Evolutionary conservation across 2,888 invertebrate species (phyloP).

Genomic region (Diloba caeruleocephala): DNA sequence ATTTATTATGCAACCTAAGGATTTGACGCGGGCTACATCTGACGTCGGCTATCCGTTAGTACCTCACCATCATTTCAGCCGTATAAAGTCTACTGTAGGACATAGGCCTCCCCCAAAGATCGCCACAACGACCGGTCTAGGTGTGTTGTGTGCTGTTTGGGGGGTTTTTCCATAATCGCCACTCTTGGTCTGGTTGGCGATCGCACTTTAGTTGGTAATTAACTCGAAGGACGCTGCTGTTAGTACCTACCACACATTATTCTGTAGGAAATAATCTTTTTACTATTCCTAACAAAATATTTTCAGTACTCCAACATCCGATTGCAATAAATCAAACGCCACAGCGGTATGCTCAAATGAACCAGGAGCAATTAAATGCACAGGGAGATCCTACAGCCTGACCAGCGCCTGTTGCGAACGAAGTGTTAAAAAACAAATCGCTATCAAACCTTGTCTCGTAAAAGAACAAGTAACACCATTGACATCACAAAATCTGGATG

Average conservation of each 20-base stretch:
- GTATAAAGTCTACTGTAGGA: too few species aligned
- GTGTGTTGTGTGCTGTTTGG: too few species aligned
- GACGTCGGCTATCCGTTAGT: conserved; percentile 68
- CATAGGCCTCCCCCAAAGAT: too few species aligned
- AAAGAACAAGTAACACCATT: conserved; percentile 30
- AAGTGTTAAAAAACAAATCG: conserved; percentile 24
- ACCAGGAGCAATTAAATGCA: conserved; percentile 28
- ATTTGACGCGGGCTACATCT: conserved; percentile 64
- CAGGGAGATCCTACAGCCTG: conserved; percentile 57
- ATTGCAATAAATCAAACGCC: conserved; percentile 41
- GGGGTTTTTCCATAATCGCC: too few species aligned
- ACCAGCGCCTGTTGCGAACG: conserved; percentile 48
- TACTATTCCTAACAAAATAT: not conserved
- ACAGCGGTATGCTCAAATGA: conserved; percentile 35
- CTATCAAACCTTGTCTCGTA: conserved; percentile 19
- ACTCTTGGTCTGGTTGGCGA: too few species aligned
- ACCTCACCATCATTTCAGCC: not conserved
- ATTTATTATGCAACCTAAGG: conserved; percentile 73
- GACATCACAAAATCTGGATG: conserved; percentile 11
- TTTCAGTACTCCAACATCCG: conserved; percentile 31
- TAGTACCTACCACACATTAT: too few species aligned
- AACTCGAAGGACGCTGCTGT: too few species aligned
- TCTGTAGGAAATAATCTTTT: too few species aligned
- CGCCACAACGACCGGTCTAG: too few species aligned
- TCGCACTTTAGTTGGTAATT: too few species aligned